Evolutionary conservation across 2,888 invertebrate genomes (phyloP), one percentile per base, ranked within the genome.

Genomic region (Xylota sylvarum): DNA sequence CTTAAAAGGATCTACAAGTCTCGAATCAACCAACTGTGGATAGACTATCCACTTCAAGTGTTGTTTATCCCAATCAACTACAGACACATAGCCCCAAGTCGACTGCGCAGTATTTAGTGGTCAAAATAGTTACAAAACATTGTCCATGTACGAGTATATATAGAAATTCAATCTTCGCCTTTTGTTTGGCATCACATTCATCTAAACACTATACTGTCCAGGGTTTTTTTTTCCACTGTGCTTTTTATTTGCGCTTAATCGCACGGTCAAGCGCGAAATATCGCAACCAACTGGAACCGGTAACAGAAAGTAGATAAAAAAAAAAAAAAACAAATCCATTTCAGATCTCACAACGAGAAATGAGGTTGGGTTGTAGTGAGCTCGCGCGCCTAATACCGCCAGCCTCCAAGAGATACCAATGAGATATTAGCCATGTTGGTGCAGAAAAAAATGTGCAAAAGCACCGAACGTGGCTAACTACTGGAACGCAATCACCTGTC

Each of bases 231-330:
- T n/a, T 37, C 35, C 23, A 9, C 14, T 43, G 37, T 40, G 14
- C 23, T 58, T 84, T 69, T 69, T 58, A 70, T 90, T 89, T 89
- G 88, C 89, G 88, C 88, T 89, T 89, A 89, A 88, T 88, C 89
- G 90, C 90, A 90, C 89, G 90, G 90, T 90, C 90, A 90, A 90
- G 90, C 88, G 89, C 90, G 82, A 89, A 90, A 89, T 90, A 88
- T 89, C 88, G 89, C 89, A 88, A 65, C 89, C 89, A 88, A 89
- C 74, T 89, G 90, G 88, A 90, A 90, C 89, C 78, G 88, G 78
- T 84, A 88, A 88, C 67, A 35, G 67, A 77, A 81, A 72, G 70
- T 70, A 55, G 32, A 37, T 43, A 27, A 12, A 46, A 52, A 17
- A 70, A 35, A 60, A 77, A 76, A 58, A 50, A 70, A 70, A 72